Conservation (phyloP, 2,888 invertebrate genomes). For the Heterodera filipjevi region DNA sequence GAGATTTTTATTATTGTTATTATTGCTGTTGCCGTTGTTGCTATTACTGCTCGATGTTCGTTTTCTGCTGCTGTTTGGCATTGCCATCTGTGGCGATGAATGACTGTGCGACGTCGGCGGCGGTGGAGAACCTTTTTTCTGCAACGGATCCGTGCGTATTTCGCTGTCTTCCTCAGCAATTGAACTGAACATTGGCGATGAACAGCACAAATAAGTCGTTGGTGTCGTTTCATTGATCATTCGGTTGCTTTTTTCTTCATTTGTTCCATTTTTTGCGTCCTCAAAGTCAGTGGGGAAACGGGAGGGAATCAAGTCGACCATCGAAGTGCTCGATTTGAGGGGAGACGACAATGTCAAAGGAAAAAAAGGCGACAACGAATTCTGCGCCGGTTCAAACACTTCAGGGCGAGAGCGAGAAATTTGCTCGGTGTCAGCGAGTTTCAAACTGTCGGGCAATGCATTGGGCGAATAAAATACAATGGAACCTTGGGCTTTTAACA, state of each 20-base stretch:
- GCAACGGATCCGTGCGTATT: background rate
- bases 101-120: background rate
- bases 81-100: background rate
- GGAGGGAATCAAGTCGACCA: conserved; percentile 23
- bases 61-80: background rate
- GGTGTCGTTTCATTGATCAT: background rate
- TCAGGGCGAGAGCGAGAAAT: background rate
- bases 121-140: background rate
- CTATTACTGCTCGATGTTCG: background rate
- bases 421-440: background rate
- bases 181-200: conserved; percentile 16
- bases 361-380: background rate
- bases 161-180: conserved; percentile 4
- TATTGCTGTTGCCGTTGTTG: background rate
- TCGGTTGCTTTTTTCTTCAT: background rate
- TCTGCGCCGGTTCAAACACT: background rate
- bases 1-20: background rate
- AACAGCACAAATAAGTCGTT: background rate
- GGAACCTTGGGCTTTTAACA: background rate
- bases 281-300: conserved; percentile 19
- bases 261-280: conserved; percentile 1
- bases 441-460: background rate
- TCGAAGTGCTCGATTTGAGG: conserved; percentile 17
- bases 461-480: conserved; percentile 13
- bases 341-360: background rate